Evolutionary conservation across 37 sponge, comb jelly and placozoan genomes (phyloP).

Genomic region (Haliclona indistincta): DNA sequence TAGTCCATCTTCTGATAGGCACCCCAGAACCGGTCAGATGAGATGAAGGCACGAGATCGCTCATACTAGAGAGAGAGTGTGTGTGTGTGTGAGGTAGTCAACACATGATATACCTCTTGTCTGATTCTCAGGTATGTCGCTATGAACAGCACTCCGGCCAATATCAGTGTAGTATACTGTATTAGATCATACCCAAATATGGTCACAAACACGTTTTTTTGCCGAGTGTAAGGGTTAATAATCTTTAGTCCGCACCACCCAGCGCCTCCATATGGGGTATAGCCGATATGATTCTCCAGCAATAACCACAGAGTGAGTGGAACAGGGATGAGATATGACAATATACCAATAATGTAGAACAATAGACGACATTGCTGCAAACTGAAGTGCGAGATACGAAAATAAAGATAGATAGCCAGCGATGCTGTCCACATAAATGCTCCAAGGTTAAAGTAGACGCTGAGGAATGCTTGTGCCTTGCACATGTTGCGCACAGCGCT

Average conservation of each 20-base stretch:
- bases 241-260: slow-evolving; percentile 13
- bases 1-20: no score
- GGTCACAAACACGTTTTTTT: neutral
- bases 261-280: slow-evolving; percentile 12
- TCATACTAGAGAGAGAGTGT: neutral
- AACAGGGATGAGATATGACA: slow-evolving; percentile 38
- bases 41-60: no score
- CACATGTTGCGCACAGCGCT: slow-evolving; percentile 10
- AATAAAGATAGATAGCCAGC: slow-evolving; percentile 53
- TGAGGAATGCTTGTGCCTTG: slow-evolving; percentile 43
- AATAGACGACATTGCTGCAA: neutral
- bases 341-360: neutral
- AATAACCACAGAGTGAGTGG: slow-evolving; percentile 39
- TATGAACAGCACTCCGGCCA: neutral
- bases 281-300: slow-evolving; percentile 2
- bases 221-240: neutral
- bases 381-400: neutral
- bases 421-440: slow-evolving; percentile 58
- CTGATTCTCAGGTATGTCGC: slow-evolving; percentile 18
- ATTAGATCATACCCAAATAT: neutral
- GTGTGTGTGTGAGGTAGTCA: neutral
- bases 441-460: slow-evolving; percentile 31
- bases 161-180: neutral
- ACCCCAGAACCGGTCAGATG: no score
- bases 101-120: slow-evolving; percentile 38